Conservation (phyloP, 1,140 invertebrate species). For the Elymnias hypermnestra region DNA sequence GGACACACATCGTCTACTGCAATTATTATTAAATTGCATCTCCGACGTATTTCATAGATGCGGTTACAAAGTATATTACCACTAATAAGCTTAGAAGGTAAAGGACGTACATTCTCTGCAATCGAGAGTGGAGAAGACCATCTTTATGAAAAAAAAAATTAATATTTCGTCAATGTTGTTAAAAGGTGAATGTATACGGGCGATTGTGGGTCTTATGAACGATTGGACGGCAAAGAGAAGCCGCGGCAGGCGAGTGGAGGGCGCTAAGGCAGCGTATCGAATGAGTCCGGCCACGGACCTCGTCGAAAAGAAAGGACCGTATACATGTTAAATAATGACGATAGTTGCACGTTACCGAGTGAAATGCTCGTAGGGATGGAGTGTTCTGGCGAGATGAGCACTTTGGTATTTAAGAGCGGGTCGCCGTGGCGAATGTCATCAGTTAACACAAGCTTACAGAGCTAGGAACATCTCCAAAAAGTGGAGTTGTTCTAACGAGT, state of each 20-base stretch:
- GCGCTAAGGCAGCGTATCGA: slow-evolving; percentile 57
- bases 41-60: neutral
- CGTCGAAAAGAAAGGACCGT: slow-evolving; percentile 70
- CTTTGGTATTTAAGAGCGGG: slow-evolving; percentile 70
- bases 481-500: slow-evolving; percentile 41
- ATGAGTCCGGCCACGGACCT: slow-evolving; percentile 46
- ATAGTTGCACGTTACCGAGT: slow-evolving; percentile 67
- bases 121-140: slow-evolving; percentile 9
- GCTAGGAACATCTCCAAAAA: slow-evolving; percentile 62
- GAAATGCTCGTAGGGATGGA: slow-evolving; percentile 71
- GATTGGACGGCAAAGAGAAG: neutral
- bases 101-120: slow-evolving; percentile 22
- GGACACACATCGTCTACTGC: neutral
- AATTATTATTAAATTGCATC: neutral
- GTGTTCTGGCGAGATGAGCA: slow-evolving; percentile 68
- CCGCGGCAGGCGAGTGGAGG: slow-evolving; percentile 39
- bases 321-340: slow-evolving; percentile 69
- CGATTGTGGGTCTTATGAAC: slow-evolving; percentile 23
- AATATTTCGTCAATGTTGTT: slow-evolving; percentile 23
- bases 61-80: slow-evolving; percentile 9
- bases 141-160: slow-evolving; percentile 10
- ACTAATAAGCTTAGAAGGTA: slow-evolving; percentile 28
- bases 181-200: slow-evolving; percentile 17
- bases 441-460: slow-evolving; percentile 63
- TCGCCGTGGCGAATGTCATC: slow-evolving; percentile 67